A percentile compares a stretch with the other conserved stretches of the same genome.
Conservation (phyloP, 2,888 invertebrate genomes). For the Galerucella nymphaeae region DNA sequence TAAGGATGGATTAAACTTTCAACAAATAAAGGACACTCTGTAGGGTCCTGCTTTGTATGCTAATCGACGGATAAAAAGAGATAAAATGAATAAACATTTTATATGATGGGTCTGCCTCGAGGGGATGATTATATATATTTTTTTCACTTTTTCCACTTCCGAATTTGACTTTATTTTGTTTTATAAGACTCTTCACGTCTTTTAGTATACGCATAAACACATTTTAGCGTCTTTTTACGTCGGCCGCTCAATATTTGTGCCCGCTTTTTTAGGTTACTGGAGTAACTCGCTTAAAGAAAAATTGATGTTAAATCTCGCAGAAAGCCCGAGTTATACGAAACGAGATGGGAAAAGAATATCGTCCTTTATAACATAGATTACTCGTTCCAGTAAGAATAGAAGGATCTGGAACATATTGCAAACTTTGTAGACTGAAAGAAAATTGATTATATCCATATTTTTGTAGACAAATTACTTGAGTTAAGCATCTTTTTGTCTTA, state of each 20-base stretch:
- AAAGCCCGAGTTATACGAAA: constrained; percentile 25
- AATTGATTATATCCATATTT: background rate
- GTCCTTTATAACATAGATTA: constrained; percentile 32
- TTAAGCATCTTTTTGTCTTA: no score
- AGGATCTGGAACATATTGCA: constrained; percentile 22
- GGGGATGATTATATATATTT: constrained; percentile 39
- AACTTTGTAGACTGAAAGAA: constrained; percentile 1
- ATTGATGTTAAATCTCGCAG: constrained; percentile 35
- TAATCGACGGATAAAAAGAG: constrained; percentile 19
- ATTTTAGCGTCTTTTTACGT: constrained; percentile 49
- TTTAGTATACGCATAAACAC: constrained; percentile 47
- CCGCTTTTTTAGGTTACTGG: constrained; percentile 39
- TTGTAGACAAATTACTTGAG: no score
- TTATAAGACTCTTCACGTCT: constrained; percentile 50
- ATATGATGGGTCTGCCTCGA: constrained; percentile 35
- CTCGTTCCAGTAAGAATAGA: constrained; percentile 23
- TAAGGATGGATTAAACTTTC: no score
- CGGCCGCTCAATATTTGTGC: constrained; percentile 34
- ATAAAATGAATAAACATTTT: constrained; percentile 44
- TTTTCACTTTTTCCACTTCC: constrained; percentile 39
- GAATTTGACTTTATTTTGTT: constrained; percentile 53
- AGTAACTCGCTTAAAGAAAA: constrained; percentile 43
- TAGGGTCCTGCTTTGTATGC: constrained; percentile 7
- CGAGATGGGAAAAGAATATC: constrained; percentile 33
- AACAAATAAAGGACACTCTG: background rate